These are phyloP conservation scores for Pinna nobilis DNA, from an alignment of 1,140 invertebrate species.

Conservation along the genomic window DNA sequence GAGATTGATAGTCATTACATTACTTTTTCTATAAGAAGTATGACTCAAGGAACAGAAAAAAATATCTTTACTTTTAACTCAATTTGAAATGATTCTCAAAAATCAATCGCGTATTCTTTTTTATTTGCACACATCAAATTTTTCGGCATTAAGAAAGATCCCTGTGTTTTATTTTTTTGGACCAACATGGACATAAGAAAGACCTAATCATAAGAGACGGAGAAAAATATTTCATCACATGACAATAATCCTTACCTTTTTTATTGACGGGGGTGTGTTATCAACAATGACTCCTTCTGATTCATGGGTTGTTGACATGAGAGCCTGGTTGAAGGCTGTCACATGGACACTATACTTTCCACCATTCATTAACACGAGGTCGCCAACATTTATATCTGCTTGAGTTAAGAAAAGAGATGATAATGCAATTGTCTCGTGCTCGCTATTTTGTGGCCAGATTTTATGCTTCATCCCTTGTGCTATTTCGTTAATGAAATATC, in stretches of 20 bases:
- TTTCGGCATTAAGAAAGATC: no score
- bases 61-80: no score
- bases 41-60: no score
- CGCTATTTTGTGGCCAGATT: neutral
- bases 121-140: no score
- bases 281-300: conserved; percentile 44
- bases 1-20: no score
- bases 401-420: neutral
- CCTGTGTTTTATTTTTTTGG: no score
- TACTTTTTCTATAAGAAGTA: no score
- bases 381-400: neutral
- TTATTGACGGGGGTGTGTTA: conserved; percentile 29
- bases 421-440: neutral
- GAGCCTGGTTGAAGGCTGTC: conserved; percentile 41
- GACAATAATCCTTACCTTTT: conserved; percentile 25
- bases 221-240: neutral
- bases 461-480: conserved; percentile 29
- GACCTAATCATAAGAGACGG: no score
- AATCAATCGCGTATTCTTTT: no score
- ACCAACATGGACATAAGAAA: no score
- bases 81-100: no score
- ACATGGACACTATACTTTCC: conserved; percentile 44
- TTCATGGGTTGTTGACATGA: conserved; percentile 39
- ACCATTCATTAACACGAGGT: conserved; percentile 20
- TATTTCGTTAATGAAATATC: conserved; percentile 34